These are phyloP conservation scores for Picus viridis DNA, from an alignment of 2,797 vertebrate genomes.

Conservation along the genomic window DNA sequence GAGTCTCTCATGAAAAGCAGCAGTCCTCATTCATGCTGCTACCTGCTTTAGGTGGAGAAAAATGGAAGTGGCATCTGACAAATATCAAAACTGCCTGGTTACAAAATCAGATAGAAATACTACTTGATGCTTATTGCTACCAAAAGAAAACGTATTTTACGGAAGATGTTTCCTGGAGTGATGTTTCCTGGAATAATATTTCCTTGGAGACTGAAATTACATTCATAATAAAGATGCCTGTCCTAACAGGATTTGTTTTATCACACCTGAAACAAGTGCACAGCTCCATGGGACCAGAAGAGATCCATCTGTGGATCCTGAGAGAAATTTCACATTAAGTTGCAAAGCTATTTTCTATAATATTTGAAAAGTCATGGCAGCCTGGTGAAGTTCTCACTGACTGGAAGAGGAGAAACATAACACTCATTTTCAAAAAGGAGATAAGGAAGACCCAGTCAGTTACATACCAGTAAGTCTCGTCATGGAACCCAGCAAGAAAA, in stretches of 20 bases:
- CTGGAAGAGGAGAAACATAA: too few relatives aligned
- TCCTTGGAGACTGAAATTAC: not conserved
- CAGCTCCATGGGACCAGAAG: too few relatives aligned
- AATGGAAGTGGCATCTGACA: not conserved
- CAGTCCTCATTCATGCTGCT: not conserved
- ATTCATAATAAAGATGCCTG: not conserved
- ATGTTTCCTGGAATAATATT: too few relatives aligned
- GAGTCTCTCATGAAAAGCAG: not conserved
- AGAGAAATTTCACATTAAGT: too few relatives aligned
- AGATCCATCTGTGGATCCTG: too few relatives aligned
- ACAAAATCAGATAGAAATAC: not conserved
- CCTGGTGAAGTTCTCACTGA: too few relatives aligned
- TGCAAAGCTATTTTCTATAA: too few relatives aligned
- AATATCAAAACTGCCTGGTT: not conserved
- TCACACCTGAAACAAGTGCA: accelerated
- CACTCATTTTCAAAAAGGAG: too few relatives aligned
- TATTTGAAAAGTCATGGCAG: too few relatives aligned
- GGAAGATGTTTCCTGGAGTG: not conserved
- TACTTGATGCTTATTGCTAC: not conserved
- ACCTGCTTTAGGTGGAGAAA: not conserved
- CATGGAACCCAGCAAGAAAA: too few relatives aligned
- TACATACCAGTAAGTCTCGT: too few relatives aligned
- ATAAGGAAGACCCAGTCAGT: too few relatives aligned
- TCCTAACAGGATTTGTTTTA: not conserved
- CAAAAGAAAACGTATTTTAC: not conserved